Evolutionary conservation across 2,888 invertebrate species (phyloP).

Genomic region (Metacarcinus magister): DNA sequence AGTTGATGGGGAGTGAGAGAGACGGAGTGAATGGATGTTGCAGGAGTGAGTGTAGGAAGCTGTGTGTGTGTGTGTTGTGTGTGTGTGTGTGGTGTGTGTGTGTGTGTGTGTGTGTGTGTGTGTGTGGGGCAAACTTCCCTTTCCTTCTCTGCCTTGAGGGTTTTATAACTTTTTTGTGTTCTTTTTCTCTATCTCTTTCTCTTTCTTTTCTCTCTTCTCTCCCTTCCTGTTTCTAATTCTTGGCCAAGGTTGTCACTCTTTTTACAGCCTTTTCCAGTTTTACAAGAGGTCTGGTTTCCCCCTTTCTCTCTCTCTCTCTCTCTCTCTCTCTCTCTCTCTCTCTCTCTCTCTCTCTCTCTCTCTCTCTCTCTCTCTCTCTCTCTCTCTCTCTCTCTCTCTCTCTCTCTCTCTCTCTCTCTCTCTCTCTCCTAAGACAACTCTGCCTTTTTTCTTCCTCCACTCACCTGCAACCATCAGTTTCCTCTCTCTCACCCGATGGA

Average conservation of each 20-base stretch:
- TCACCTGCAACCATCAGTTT: neutral
- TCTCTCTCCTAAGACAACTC: neutral
- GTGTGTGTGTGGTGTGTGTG: too few species aligned
- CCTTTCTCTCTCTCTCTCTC: neutral
- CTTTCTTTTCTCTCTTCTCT: neutral
- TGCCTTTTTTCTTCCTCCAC: neutral
- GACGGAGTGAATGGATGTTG: neutral
- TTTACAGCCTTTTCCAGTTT: too few species aligned
- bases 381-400: conserved; percentile 53
- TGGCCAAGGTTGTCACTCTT: too few species aligned
- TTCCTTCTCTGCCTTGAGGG: too few species aligned
- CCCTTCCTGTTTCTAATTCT: too few species aligned
- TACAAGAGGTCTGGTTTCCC: neutral
- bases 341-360: conserved; percentile 48
- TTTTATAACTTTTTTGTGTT: neutral
- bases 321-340: conserved; percentile 7
- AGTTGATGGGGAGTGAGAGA: neutral
- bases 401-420: conserved; percentile 56
- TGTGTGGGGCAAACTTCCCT: too few species aligned
- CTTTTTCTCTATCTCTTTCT: neutral
- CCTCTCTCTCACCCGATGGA: neutral
- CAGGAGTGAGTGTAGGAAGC: neutral
- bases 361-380: conserved; percentile 42
- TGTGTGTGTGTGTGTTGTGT: too few species aligned
- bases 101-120: too few species aligned